Conservation (phyloP, 1,140 invertebrate genomes). For the Wasmannia auropunctata region DNA sequence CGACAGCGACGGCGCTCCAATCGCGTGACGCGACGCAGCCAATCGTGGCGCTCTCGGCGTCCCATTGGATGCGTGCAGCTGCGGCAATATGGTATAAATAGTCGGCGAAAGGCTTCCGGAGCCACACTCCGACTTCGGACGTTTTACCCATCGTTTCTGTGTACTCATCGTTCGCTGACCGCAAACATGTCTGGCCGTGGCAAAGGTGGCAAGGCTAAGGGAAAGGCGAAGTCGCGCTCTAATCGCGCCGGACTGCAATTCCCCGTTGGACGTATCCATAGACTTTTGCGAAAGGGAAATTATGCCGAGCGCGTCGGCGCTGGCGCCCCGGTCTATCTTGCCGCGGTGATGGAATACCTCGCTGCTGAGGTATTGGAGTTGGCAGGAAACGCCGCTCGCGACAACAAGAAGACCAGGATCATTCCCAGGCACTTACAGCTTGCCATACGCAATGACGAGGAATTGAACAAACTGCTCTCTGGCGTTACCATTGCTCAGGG, state of each 20-base stretch:
- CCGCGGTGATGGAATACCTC: constrained; percentile 88
- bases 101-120: accelerated
- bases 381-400: constrained; percentile 91
- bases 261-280: constrained; percentile 90
- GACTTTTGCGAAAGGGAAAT: constrained; percentile 89
- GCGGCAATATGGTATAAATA: neutral
- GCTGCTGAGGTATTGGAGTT: constrained; percentile 92
- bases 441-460: constrained; percentile 94
- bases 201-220: constrained; percentile 88
- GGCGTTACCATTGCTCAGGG: constrained; percentile 94
- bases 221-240: constrained; percentile 88
- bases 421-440: constrained; percentile 93
- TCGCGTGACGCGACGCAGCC: neutral
- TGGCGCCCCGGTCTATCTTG: constrained; percentile 90
- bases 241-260: constrained; percentile 90
- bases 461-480: constrained; percentile 91
- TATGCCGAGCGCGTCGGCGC: constrained; percentile 90
- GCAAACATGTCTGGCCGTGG: constrained; percentile 86
- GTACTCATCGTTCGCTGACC: neutral
- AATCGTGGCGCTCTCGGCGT: neutral
- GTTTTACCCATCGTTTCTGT: no score
- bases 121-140: neutral
- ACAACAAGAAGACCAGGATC: constrained; percentile 89
- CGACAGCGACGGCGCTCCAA: neutral
- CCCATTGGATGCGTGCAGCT: constrained; percentile 17